Percentiles rank a stretch among this genome's conserved stretches.
These are phyloP conservation scores for Synergus umbraculus DNA, from an alignment of 2,888 invertebrate genomes.

Conservation along the genomic window DNA sequence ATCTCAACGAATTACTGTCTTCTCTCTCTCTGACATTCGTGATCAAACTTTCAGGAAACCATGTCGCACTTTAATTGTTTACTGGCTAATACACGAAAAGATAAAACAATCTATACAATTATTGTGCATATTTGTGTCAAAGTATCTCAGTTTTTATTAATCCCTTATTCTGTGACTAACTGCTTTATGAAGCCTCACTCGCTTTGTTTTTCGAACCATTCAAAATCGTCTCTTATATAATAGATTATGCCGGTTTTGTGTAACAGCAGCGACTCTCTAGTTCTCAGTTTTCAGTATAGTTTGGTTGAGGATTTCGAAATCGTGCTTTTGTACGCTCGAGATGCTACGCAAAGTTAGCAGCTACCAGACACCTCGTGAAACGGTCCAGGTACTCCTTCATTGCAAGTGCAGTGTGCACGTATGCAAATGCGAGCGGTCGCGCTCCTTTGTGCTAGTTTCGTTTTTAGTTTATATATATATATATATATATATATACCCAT, in stretches of 20 bases:
- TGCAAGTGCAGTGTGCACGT: neutral
- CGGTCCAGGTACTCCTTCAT: slow-evolving; percentile 28
- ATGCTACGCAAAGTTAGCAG: slow-evolving; percentile 14
- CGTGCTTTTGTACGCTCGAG: slow-evolving; percentile 23
- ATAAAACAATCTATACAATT: neutral
- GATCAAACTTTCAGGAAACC: neutral
- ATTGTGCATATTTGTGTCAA: too few species aligned
- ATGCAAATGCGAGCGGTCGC: slow-evolving; percentile 45
- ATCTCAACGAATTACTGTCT: neutral
- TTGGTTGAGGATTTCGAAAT: slow-evolving; percentile 6
- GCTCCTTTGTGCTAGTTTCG: slow-evolving; percentile 51
- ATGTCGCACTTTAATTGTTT: neutral
- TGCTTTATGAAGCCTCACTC: neutral
- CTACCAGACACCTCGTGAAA: slow-evolving; percentile 13
- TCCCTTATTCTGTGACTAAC: neutral
- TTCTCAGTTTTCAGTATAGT: slow-evolving; percentile 2
- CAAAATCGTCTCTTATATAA: neutral
- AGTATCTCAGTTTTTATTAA: too few species aligned
- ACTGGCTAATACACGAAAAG: neutral
- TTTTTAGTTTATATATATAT: slow-evolving; percentile 45
- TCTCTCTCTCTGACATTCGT: neutral
- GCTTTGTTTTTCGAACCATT: neutral
- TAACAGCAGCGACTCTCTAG: neutral
- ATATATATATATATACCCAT: slow-evolving; percentile 33
- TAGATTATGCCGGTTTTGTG: neutral